Base-by-base conservation (phyloP, 1,140 invertebrate species). In the Paraescarpia echinospica region DNA sequence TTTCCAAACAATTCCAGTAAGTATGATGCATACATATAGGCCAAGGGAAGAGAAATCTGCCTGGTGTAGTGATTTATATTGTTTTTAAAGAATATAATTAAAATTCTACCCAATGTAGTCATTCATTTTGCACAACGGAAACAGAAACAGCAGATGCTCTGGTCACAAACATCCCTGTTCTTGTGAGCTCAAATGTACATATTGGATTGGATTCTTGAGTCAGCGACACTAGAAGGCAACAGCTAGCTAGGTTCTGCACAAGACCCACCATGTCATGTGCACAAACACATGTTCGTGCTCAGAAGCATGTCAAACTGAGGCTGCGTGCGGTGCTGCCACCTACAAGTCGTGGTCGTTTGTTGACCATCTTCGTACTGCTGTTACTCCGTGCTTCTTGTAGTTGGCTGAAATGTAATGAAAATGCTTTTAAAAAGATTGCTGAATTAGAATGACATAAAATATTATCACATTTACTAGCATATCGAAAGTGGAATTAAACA, bases 251-350 rank as follows among this genome's bases (percentile, higher is more conserved):
- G 59, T 77, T 77, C 59, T 14, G 22, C 22, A 18, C 59, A 31
- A 27, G 22, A 14, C 22, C 12, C 59, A 18, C 22, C 59, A 77
- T 77, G 22, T 0, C 22, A 27, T 77, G 41, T 41, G 4, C 41
- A n/a, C 48, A 18, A 77, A 77, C 18, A 27, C 14, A 14, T 12
- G 59, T 77, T 77, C 27, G 22, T 4, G 59, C 0, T 77, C 59
- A 77, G 59, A 77, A 77, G 59, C 59, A 77, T 77, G 59, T 77
- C 59, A 77, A 77, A 77, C 59, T 77, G 59, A 77, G 59, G 59
- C 59, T 77, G 59, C 59, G 59, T 77, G 59, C 59, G 22, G 59
- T 77, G 59, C 59, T 77, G 59, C 59, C 59, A 77, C 59, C 59
- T 77, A 77, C 59, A 77, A 77, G 59, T 31, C 59, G 8, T 77